phyloP scores from a whole-genome alignment of 2,113 vertebrate species.

The Neoarius graeffei region DNA sequence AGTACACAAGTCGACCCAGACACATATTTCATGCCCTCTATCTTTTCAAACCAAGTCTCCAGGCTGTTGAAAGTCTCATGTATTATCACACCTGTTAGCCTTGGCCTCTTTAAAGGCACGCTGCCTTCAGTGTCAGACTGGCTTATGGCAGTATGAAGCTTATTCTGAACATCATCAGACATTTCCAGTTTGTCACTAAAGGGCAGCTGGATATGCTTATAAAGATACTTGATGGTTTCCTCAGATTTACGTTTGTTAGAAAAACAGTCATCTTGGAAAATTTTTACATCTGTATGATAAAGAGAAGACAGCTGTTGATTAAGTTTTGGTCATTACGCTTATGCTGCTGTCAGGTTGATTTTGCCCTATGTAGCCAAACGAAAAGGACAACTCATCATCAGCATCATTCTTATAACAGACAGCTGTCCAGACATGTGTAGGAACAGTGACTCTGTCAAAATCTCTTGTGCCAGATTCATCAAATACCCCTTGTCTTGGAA shows the following conservation, averaged over 20 bases:
- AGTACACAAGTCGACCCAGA: no score
- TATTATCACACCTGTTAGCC: neutral
- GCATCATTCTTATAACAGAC: constrained; percentile 34
- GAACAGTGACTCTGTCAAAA: constrained; percentile 38
- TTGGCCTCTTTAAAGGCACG: neutral
- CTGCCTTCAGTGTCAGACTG: neutral
- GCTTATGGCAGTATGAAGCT: neutral
- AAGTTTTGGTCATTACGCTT: neutral
- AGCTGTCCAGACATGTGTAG: constrained; percentile 52
- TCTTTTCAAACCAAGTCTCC: no score
- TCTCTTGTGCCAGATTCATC: neutral
- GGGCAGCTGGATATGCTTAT: neutral
- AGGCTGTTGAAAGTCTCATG: no score
- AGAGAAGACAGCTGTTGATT: neutral
- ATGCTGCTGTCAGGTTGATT: constrained; percentile 33
- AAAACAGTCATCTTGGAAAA: constrained; percentile 15
- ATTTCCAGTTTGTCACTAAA: neutral
- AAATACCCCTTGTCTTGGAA: constrained; percentile 9
- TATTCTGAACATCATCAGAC: neutral
- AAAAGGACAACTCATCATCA: constrained; percentile 31
- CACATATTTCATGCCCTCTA: no score
- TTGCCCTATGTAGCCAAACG: constrained; percentile 39
- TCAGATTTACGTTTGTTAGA: neutral
- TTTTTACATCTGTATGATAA: neutral
- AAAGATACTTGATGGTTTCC: neutral